phyloP scores from a whole-genome alignment of 2,888 invertebrate species.

The Himalopsyche kuldschensis region DNA sequence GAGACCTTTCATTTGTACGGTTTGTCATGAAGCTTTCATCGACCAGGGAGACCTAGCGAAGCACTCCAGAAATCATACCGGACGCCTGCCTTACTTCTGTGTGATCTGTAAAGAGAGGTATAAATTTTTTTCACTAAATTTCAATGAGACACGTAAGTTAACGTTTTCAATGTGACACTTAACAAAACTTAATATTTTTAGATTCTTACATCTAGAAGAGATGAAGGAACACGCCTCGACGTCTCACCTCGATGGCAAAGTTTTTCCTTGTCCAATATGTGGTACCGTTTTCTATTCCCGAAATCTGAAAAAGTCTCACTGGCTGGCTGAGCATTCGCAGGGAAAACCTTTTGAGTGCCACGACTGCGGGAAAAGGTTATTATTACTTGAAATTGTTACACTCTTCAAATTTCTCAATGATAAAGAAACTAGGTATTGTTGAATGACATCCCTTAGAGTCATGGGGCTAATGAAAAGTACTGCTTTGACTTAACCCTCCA shows the following conservation, averaged over 20 bases:
- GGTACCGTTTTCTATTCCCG: slow-evolving; percentile 10
- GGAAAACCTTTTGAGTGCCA: slow-evolving; percentile 18
- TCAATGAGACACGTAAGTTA: background rate
- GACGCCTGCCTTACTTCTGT: slow-evolving; percentile 17
- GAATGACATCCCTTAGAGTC: too few relatives aligned
- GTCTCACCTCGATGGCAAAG: background rate
- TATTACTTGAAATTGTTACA: background rate
- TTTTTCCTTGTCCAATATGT: slow-evolving; percentile 6
- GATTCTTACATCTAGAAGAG: slow-evolving; percentile 12
- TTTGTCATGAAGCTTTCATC: slow-evolving; percentile 16
- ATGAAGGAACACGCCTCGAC: background rate
- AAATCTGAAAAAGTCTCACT: slow-evolving; percentile 3
- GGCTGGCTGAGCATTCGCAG: slow-evolving; percentile 2
- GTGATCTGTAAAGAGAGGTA: slow-evolving; percentile 22
- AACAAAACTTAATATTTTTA: background rate
- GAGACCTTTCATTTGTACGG: slow-evolving; percentile 14
- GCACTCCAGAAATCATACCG: slow-evolving; percentile 9
- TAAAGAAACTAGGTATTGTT: too few relatives aligned
- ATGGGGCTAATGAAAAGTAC: too few relatives aligned
- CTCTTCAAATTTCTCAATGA: too few relatives aligned
- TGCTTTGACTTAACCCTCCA: too few relatives aligned
- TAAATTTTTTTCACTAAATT: background rate
- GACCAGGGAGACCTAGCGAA: slow-evolving; percentile 25
- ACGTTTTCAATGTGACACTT: background rate
- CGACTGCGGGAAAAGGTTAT: slow-evolving; percentile 15